These are phyloP conservation scores for Zaprionus vittiger DNA, from an alignment of 1,140 invertebrate species.

Conservation along the genomic window DNA sequence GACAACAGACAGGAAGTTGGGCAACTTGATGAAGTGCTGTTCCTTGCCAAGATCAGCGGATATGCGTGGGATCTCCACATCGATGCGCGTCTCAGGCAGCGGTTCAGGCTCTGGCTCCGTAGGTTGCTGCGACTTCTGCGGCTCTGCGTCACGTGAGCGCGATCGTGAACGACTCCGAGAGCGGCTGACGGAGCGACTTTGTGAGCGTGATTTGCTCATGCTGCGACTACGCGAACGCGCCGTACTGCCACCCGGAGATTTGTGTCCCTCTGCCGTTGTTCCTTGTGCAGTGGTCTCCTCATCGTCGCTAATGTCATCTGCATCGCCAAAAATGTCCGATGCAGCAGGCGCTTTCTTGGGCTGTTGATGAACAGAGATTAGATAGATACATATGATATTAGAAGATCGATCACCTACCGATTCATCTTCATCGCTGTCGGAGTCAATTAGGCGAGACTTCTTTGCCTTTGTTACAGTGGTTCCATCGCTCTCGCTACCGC, in stretches of 20 bases:
- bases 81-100: constrained; percentile 96
- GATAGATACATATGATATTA: not conserved
- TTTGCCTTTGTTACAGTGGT: constrained; percentile 78
- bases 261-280: constrained; percentile 29
- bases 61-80: constrained; percentile 98
- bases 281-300: constrained; percentile 85
- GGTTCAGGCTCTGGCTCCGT: constrained; percentile 90
- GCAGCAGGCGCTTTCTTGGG: constrained; percentile 84
- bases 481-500: constrained; percentile 63
- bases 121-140: constrained; percentile 45
- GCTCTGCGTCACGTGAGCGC: constrained; percentile 63
- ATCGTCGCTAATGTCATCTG: constrained; percentile 95
- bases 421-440: constrained; percentile 84
- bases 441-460: constrained; percentile 85
- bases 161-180: constrained; percentile 62
- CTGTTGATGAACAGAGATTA: constrained; percentile 32
- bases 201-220: constrained; percentile 55
- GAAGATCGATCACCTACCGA: constrained; percentile 32
- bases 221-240: constrained; percentile 59
- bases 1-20: constrained; percentile 96
- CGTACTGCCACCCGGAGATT: constrained; percentile 43
- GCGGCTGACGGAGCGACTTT: constrained; percentile 62
- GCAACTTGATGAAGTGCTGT: constrained; percentile 97
- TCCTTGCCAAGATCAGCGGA: constrained; percentile 95
- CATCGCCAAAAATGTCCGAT: constrained; percentile 95